Base-by-base conservation (phyloP, 2,113 vertebrate genomes). In the Carassius carassius region DNA sequence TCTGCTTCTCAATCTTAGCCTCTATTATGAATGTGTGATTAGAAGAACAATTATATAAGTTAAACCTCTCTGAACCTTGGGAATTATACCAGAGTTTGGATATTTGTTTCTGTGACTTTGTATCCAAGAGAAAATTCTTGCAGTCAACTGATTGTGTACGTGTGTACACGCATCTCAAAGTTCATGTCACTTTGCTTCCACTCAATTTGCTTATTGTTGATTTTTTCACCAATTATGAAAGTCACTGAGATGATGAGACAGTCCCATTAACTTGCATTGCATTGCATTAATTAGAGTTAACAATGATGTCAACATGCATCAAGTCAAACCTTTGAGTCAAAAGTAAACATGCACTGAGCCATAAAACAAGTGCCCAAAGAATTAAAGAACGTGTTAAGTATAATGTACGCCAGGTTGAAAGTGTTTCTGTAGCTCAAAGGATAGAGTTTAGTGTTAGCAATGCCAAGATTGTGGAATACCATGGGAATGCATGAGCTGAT, bases 11-110 rank as follows among this genome's bases (percentile, higher is more conserved):
- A 70, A 37, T 81, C 54, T 19, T 35, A 77, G 51, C 13, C 44
- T 80, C 72, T 78, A 41, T 83, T 87, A 86, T 78, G 76, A 81
- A 82, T 62, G 67, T 77, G 75, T 82, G 69, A 82, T 84, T 84
- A 91, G 69, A 85, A 82, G 35, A 88, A 89, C 84, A 88, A 85
- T 87, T 89, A 86, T 81, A 86, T 82, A 78, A 62, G 37, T 85
- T 83, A 51, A 84, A 87, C 35, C 76, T 87, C 35, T 84, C 29
- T 81, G 60, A 72, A 85, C 23, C 75, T 78, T 25, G 19, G 69
- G 62, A 82, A 78, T 88, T 69, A 83, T 41, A 83, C n/a, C 56
- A 41, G 19, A 78, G 47, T 82, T 75, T 86, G 19, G 9, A 63
- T 82, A 51, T 86, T 76, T 86, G 58, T 73, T 74, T 41, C 60